Evolutionary conservation across 1,140 invertebrate species (phyloP).

Genomic region (Rhizoglyphus robini): DNA sequence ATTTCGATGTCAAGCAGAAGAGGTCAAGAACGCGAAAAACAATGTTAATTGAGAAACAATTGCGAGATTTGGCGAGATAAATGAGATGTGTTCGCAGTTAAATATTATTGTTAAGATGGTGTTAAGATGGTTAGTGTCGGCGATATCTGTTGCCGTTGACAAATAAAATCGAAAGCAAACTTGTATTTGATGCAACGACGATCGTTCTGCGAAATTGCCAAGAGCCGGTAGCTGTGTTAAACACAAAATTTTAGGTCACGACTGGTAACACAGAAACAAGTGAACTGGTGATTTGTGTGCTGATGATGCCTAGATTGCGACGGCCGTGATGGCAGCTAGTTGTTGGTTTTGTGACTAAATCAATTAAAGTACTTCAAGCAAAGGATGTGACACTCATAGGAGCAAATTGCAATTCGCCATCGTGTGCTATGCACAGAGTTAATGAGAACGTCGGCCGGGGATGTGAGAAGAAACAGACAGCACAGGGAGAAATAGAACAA

Average conservation of each 20-base stretch:
- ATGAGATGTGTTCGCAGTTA: neutral
- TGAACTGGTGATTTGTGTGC: too few relatives aligned
- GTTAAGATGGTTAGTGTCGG: too few relatives aligned
- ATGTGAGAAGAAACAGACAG: too few relatives aligned
- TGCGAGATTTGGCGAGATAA: neutral
- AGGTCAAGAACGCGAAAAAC: neutral
- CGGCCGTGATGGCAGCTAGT: neutral
- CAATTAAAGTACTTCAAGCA: too few relatives aligned
- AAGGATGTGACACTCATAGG: too few relatives aligned
- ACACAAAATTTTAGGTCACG: neutral
- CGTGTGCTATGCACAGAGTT: too few relatives aligned
- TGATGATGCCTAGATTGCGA: neutral
- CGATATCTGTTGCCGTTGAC: constrained; percentile 1
- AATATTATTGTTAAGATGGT: neutral
- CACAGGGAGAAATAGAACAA: too few relatives aligned
- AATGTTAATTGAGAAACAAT: neutral
- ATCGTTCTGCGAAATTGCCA: neutral
- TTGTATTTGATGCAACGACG: neutral
- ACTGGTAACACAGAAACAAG: too few relatives aligned
- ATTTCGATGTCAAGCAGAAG: neutral
- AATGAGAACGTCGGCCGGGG: too few relatives aligned
- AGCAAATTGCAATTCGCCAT: too few relatives aligned
- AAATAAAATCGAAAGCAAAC: neutral
- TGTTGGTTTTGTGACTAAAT: too few relatives aligned
- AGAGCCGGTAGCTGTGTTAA: neutral